Evolutionary conservation across 1,140 invertebrate species (phyloP).

Genomic region (Probaryconus sp.): DNA sequence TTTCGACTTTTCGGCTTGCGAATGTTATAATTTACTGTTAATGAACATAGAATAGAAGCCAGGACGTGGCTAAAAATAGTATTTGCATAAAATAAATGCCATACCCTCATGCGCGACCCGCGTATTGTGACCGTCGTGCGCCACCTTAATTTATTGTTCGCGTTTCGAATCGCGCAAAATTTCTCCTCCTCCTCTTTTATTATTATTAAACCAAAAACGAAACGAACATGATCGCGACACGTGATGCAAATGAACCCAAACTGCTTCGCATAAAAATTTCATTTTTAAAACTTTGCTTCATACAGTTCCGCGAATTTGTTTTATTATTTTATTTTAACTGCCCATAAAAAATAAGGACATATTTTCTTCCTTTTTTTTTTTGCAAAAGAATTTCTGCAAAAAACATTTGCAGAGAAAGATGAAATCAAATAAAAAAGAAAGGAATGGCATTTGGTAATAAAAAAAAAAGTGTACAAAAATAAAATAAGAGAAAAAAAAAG

Average conservation of each 20-base stretch:
- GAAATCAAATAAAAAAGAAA: too few species aligned
- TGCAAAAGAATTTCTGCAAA: too few species aligned
- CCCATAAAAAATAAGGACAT: too few species aligned
- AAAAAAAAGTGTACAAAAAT: too few species aligned
- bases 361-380: too few species aligned
- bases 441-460: too few species aligned
- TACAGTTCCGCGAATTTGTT: too few species aligned
- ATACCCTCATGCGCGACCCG: constrained; percentile 26
- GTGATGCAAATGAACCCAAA: constrained; percentile 22
- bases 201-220: constrained; percentile 30
- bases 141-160: constrained; percentile 25
- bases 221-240: constrained; percentile 20
- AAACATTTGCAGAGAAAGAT: too few species aligned
- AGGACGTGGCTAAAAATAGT: constrained; percentile 48
- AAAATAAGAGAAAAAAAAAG: too few species aligned
- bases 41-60: constrained; percentile 43
- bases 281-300: constrained; percentile 14
- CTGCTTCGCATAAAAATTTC: constrained; percentile 28
- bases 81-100: constrained; percentile 48
- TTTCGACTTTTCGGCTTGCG: constrained; percentile 21
- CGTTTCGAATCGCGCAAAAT: constrained; percentile 8
- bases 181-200: constrained; percentile 1
- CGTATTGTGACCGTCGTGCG: constrained; percentile 3
- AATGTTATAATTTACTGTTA: constrained; percentile 48
- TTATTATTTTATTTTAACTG: too few species aligned